phyloP scores from a whole-genome alignment of 1,140 invertebrate species.

The Apis mellifera region Amel_HAv3.1 CM009940.2:249001-249500 shows the following conservation, averaged over 20 bases:
- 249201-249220: constrained; percentile 86
- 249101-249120: constrained; percentile 66
- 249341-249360: constrained; percentile 27
- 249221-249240: constrained; percentile 93
- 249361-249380: constrained; percentile 87
- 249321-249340: neutral
- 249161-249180: constrained; percentile 89
- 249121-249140: constrained; percentile 86
- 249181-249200: constrained; percentile 85
- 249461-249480: constrained; percentile 99
- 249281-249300: constrained; percentile 74
- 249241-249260: constrained; percentile 95
- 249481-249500: constrained; percentile 98
- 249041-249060: neutral
- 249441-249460: constrained; percentile 96
- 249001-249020: constrained; percentile 10
- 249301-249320: neutral
- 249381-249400: constrained; percentile 95
- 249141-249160: constrained; percentile 89
- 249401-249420: constrained; percentile 98
- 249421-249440: constrained; percentile 94
- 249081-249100: constrained; percentile 11
- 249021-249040: constrained; percentile 23
- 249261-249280: constrained; percentile 86
- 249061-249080: neutral